phyloP scores from a whole-genome alignment of 1,140 invertebrate species.

The fruit fly (Drosophila melanogaster) region DNA sequence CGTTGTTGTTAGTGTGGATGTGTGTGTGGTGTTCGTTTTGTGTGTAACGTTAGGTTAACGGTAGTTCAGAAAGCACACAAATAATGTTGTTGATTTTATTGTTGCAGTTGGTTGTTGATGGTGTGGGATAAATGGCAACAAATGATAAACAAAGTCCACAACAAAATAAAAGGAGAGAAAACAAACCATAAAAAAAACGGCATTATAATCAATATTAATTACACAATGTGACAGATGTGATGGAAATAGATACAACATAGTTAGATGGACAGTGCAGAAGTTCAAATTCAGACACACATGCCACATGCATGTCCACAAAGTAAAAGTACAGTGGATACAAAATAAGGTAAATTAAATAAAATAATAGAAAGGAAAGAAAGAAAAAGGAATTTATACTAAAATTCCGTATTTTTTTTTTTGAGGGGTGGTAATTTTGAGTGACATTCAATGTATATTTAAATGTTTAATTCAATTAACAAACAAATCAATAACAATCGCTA shows the following conservation, averaged over 20 bases:
- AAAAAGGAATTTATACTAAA: not conserved
- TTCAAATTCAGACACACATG: slow-evolving; percentile 21
- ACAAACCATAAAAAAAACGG: slow-evolving; percentile 44
- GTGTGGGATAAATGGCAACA: slow-evolving; percentile 49
- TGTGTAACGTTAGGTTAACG: slow-evolving; percentile 67
- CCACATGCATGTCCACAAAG: not conserved
- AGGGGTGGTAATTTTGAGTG: not conserved
- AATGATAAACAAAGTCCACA: slow-evolving; percentile 63
- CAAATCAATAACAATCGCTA: not conserved
- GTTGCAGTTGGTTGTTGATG: slow-evolving; percentile 46
- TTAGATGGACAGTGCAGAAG: slow-evolving; percentile 22
- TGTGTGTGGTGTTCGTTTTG: slow-evolving; percentile 21
- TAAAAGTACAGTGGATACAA: slow-evolving; percentile 26
- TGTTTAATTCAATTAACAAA: not conserved
- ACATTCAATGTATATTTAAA: not conserved
- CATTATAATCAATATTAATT: slow-evolving; percentile 70
- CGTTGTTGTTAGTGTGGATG: slow-evolving; percentile 48
- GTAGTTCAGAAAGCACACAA: slow-evolving; percentile 77
- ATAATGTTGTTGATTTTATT: slow-evolving; percentile 45
- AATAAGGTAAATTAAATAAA: not conserved
- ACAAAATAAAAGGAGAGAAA: slow-evolving; percentile 51
- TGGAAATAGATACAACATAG: slow-evolving; percentile 8
- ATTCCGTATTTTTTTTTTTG: too few relatives aligned
- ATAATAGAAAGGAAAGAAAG: not conserved
- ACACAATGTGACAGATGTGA: slow-evolving; percentile 57